Evolutionary conservation across 2,888 invertebrate species (phyloP), one percentile per base, ranked within the genome.

Genomic region (Dolichomitus sp.): DNA sequence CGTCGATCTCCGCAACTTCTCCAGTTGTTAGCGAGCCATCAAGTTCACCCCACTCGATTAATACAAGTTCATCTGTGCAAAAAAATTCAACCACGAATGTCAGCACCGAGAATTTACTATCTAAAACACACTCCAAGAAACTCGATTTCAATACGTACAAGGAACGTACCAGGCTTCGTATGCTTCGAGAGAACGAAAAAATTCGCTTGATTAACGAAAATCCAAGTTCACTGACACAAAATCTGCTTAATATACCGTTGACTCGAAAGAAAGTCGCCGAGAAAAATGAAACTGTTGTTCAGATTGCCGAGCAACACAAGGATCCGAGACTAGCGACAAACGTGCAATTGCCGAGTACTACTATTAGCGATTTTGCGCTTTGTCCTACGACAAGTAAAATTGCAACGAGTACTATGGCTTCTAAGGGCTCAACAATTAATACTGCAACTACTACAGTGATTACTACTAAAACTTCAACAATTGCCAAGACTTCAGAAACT

Each of bases 131-230:
- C 40, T 76, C 81, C 2, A 92, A 89, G 40, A 92, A 92, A 70
- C 85, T 93, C 17, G 91, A 92, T 19, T 90, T 93, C 37, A 90
- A 90, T 54, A 87, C 90, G 0, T 93, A 93, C 42, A 92, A 92
- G 70, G 91, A 90, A 40, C 89, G 93, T 4, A 63, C 89, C 0
- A 74, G 89, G 2, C 89, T 89, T 19, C 88, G 90, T 59, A 70
- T 54, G 17, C 73, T 75, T 7, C n/a, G 81, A 85, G 72, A 88
- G 84, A 59, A 70, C 57, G 84, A 85, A 45, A 85, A 84, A 40
- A 40, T 87, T 0, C 87, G 73, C 5, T 57, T 78, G 6, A 19
- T 87, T 3, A 77, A 76, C 1, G 85, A 87, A 5, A 89, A 88
- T 81, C 88, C 90, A 11, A 66, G 33, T 17, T 79, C 78, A 0